Conservation (phyloP, 1,140 invertebrate species). For the Hyposmocoma kahamanoa region DNA sequence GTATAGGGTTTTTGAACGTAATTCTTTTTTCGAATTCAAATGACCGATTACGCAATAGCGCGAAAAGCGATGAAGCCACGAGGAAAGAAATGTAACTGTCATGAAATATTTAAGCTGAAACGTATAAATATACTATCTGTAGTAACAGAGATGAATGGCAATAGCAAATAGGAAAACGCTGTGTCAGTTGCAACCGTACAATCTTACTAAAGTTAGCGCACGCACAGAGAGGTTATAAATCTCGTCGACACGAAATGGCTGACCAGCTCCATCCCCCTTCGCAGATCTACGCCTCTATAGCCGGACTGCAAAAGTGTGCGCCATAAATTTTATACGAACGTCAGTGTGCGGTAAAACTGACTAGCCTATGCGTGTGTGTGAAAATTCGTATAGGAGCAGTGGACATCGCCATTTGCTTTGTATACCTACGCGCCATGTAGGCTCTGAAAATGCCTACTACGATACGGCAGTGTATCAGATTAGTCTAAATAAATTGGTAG, state of each 20-base stretch:
- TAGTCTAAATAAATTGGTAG: constrained; percentile 62
- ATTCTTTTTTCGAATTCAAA: too few relatives aligned
- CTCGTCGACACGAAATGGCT: constrained; percentile 70
- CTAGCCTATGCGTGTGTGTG: constrained; percentile 51
- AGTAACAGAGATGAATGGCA: constrained; percentile 8
- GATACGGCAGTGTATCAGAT: constrained; percentile 36
- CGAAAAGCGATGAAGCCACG: too few relatives aligned
- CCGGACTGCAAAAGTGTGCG: constrained; percentile 65
- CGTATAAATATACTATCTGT: too few relatives aligned
- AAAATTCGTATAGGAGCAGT: constrained; percentile 64
- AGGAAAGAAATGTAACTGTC: too few relatives aligned
- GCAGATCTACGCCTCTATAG: constrained; percentile 34
- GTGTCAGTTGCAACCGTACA: constrained; percentile 34
- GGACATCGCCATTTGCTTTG: constrained; percentile 63
- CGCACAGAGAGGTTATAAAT: constrained; percentile 70
- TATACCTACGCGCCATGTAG: constrained; percentile 43
- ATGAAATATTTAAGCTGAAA: too few relatives aligned
- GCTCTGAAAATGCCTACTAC: constrained; percentile 42
- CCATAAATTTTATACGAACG: constrained; percentile 70
- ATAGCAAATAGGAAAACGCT: constrained; percentile 13
- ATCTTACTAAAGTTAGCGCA: constrained; percentile 54
- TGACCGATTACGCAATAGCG: too few relatives aligned
- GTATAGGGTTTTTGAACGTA: too few relatives aligned
- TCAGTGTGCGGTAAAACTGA: constrained; percentile 64
- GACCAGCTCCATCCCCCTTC: constrained; percentile 52